Evolutionary conservation across 1,140 invertebrate genomes (phyloP).

Genomic region (Spodoptera litura): DNA sequence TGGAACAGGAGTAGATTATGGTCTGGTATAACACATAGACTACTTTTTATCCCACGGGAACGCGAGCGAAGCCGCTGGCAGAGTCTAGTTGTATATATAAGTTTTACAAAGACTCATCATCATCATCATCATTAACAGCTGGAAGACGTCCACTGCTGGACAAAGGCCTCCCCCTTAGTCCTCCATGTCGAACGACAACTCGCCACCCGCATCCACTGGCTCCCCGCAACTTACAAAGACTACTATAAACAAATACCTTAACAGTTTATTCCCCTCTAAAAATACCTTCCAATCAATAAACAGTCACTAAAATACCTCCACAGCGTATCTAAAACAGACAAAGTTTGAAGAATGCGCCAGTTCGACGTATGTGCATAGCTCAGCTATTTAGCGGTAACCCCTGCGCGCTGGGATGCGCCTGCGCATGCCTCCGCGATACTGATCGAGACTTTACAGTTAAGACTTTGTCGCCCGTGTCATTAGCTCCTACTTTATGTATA

Average conservation of each 20-base stretch:
- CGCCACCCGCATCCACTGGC: no score
- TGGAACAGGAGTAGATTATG: no score
- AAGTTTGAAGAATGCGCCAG: constrained; percentile 11
- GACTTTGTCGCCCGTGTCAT: constrained; percentile 36
- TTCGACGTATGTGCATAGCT: constrained; percentile 31
- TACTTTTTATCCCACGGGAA: no score
- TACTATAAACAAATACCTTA: not conserved
- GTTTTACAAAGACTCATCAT: no score
- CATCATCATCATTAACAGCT: no score
- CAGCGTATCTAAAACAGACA: constrained; percentile 25
- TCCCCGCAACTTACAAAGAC: not conserved
- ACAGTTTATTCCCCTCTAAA: not conserved
- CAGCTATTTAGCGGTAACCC: constrained; percentile 30
- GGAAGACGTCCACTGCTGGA: no score
- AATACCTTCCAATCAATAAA: constrained; percentile 2
- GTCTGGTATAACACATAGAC: no score
- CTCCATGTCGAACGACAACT: no score
- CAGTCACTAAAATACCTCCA: not conserved
- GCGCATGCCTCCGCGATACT: constrained; percentile 25
- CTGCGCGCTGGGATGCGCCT: constrained; percentile 19
- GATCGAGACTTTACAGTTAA: constrained; percentile 45
- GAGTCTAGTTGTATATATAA: no score
- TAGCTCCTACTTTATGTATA: constrained; percentile 21
- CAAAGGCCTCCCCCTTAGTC: no score
- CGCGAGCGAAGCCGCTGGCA: no score